Base-by-base conservation (phyloP, 2,888 invertebrate species). In the Clistopyga incitator region DNA sequence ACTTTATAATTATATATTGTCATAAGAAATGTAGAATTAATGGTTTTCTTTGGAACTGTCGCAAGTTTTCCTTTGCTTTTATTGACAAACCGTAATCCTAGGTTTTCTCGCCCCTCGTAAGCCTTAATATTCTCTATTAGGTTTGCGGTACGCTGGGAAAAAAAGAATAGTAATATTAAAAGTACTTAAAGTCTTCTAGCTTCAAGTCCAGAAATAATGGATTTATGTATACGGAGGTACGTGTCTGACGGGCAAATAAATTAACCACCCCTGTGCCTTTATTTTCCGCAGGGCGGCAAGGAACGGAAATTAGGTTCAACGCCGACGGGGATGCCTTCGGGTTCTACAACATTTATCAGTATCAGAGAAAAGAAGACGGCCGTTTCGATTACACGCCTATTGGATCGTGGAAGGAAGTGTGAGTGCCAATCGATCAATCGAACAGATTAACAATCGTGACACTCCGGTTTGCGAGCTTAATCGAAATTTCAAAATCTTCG, bases 341-440 rank as follows among this genome's bases (percentile, higher is more conserved):
- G 11, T 95, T 95, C 86, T 96, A 96, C 92, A 95, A 95, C 89
- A 95, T 96, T 86, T 96, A 95, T 91, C 96, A 96, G 89, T 95
- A 95, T 91, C 95, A 96, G 91, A 93, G 93, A 82, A 93, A 93
- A 78, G 88, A 89, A 50, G 94, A 94, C 42, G 94, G 94, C 34
- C 94, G 94, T 87, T 95, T 94, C 88, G 94, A 95, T 90, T 96
- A 96, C 90, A 93, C 93, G 56, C 94, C 93, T 74, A 95, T 95
- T 86, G 95, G 95, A 38, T 93, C 94, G 6, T 95, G 95, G 95
- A 94, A 94, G 85, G 95, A 95, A 90, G 91, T 92, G 95, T 94
- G 90, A 94, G 72, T 56, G 67, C 45, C 72, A 54, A 81, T 70
- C 23, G 50, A 78, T 81, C 56, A 61, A 70, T 68, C 78, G 61